These are phyloP conservation scores for Protaetia brevitarsis DNA, from an alignment of 1,140 invertebrate genomes.

Conservation along the genomic window DNA sequence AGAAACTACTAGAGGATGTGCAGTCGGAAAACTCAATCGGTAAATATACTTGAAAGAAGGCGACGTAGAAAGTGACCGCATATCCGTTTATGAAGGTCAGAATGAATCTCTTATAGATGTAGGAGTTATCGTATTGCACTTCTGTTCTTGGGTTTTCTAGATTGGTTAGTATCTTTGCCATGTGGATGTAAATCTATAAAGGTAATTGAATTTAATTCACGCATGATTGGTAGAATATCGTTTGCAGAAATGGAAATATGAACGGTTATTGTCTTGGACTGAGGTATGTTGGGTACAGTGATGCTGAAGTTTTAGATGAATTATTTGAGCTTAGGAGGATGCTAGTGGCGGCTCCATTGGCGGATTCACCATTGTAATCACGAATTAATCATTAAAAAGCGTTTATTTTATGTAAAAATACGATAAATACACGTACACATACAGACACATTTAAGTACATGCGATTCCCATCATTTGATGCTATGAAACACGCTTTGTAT, in stretches of 20 bases:
- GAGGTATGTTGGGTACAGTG: too few relatives aligned
- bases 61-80: conserved; percentile 96
- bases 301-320: too few relatives aligned
- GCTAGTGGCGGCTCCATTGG: too few relatives aligned
- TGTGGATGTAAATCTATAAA: conserved; percentile 6
- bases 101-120: conserved; percentile 94
- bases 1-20: conserved; percentile 10
- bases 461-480: too few relatives aligned
- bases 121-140: conserved; percentile 92
- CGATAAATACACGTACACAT: too few relatives aligned
- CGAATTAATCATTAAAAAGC: too few relatives aligned
- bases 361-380: too few relatives aligned
- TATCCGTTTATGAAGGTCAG: conserved; percentile 98
- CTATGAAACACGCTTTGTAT: too few relatives aligned
- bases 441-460: too few relatives aligned
- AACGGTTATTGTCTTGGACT: too few relatives aligned
- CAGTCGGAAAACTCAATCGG: conserved; percentile 4
- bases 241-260: neutral
- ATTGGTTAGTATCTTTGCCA: conserved; percentile 89
- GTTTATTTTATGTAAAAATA: too few relatives aligned
- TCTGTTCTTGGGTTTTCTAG: conserved; percentile 91
- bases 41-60: conserved; percentile 79
- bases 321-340: too few relatives aligned
- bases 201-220: neutral
- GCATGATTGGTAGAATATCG: neutral